Evolutionary conservation across 2,797 vertebrate genomes (phyloP), one percentile per base, ranked within the genome.

Genomic region (Hyperoplus immaculatus): DNA sequence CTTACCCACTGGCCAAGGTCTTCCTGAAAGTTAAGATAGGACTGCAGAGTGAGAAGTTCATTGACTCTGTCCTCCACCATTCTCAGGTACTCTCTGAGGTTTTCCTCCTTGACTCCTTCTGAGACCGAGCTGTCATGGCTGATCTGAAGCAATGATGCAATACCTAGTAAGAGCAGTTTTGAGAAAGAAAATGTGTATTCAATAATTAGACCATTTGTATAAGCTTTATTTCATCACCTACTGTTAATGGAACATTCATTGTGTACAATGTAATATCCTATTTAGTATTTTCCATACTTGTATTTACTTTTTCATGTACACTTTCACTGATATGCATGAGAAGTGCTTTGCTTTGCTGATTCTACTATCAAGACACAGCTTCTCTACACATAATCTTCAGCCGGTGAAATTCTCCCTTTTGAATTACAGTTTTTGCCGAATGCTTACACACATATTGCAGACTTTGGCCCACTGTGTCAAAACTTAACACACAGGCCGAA

Each of bases 1-100:
- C 81, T 7, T 68, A 83, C 67, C 81, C 57, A 63, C 57, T 47
- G 57, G 6, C 43, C 49, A 0, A 36, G 29, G 36, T 50, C 59
- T 8, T 77, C 18, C 36, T 51, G 46, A 39, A 59, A 73, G n/a
- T 46, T 14, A 41, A 76, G 42, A 29, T 58, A 58, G 14, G 69
- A 67, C 65, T 65, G 69, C 39, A 86, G 57, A 47, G 63, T 11
- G 6, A 80, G 62, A 55, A 80, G 66, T 39, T 63, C 58, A 13
- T 16, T 82, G 70, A 80, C 66, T 80, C 59, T 71, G 62, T 71
- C 78, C 61, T 85, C 80, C 49, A 65, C 57, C 45, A 51, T 46
- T 18, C 10, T 71, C 66, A 80, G 56, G 49, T 8, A 47, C 29
- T 70, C 56, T 11, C n/a, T 6, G 18, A 71, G 15, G 36, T 63